Percentiles rank a stretch among this genome's conserved stretches.
Evolutionary conservation across 2,888 invertebrate species (phyloP).

Genomic region (Zeuzera pyrina): DNA sequence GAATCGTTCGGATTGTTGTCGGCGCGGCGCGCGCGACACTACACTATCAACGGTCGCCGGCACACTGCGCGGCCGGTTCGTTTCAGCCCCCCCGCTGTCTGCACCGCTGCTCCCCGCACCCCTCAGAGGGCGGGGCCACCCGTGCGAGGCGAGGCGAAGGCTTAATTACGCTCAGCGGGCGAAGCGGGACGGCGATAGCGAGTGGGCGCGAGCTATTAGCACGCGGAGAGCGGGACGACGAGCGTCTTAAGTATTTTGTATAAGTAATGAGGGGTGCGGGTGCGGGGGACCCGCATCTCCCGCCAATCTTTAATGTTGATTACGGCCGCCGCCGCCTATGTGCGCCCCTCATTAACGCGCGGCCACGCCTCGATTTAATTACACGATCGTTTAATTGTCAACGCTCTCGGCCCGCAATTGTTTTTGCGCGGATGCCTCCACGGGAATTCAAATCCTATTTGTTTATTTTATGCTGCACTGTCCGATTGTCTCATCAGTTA

Average conservation of each 20-base stretch:
- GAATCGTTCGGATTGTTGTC: slow-evolving; percentile 44
- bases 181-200: slow-evolving; percentile 67
- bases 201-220: slow-evolving; percentile 78
- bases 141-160: slow-evolving; percentile 64
- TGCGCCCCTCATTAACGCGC: slow-evolving; percentile 67
- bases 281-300: slow-evolving; percentile 63
- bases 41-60: slow-evolving; percentile 65
- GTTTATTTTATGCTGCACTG: slow-evolving; percentile 22
- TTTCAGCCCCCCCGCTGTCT: slow-evolving; percentile 31
- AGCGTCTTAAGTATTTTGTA: slow-evolving; percentile 74
- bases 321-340: slow-evolving; percentile 64
- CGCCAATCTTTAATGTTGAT: slow-evolving; percentile 74
- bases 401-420: slow-evolving; percentile 27
- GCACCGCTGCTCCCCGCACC: slow-evolving; percentile 24
- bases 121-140: slow-evolving; percentile 46
- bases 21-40: slow-evolving; percentile 54
- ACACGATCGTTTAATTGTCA: slow-evolving; percentile 55
- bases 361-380: slow-evolving; percentile 70
- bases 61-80: slow-evolving; percentile 62
- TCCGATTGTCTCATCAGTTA: slow-evolving; percentile 31
- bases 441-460: slow-evolving; percentile 22
- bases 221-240: slow-evolving; percentile 76
- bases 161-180: slow-evolving; percentile 66
- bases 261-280: slow-evolving; percentile 74
- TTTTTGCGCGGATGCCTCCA: slow-evolving; percentile 36